A percentile compares a stretch with the other conserved stretches of the same genome.
These are phyloP conservation scores for Trididemnum miniatum DNA, from an alignment of 23 tunicate genomes.

Conservation along the genomic window DNA sequence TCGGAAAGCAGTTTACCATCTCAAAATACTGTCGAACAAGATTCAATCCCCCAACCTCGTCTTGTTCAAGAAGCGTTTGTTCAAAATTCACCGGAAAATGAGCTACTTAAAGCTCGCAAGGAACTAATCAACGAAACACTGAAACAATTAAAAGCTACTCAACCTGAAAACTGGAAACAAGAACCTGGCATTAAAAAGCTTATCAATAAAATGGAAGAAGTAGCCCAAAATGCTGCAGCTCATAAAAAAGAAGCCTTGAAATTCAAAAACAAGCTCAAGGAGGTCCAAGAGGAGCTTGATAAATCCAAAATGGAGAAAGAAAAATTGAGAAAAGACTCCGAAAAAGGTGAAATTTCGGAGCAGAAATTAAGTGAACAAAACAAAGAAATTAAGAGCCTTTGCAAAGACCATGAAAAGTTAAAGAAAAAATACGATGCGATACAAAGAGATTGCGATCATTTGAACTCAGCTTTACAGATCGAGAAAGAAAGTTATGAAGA, in stretches of 20 bases:
- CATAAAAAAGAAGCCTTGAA: not conserved
- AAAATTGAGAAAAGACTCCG: not conserved
- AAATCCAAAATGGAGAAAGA: not conserved
- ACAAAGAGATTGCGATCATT: constrained; percentile 57
- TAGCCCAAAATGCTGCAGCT: constrained; percentile 44
- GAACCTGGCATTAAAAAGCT: constrained; percentile 67
- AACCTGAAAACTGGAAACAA: constrained; percentile 61
- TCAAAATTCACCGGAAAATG: not conserved
- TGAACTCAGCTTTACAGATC: constrained; percentile 46
- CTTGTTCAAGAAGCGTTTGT: constrained; percentile 1
- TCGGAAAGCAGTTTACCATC: not conserved
- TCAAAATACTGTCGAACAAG: too few species aligned
- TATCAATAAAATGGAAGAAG: constrained; percentile 47
- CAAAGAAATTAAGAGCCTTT: not conserved
- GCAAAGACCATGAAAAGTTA: constrained; percentile 14
- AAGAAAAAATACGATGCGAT: constrained; percentile 34
- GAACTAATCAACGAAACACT: constrained; percentile 34
- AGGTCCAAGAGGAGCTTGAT: constrained; percentile 8
- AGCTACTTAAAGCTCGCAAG: not conserved
- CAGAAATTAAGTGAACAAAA: not conserved
- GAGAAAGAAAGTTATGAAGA: constrained; percentile 55
- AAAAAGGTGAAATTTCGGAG: not conserved
- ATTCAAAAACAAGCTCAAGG: not conserved
- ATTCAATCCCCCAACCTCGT: too few species aligned
- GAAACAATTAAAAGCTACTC: constrained; percentile 39